Evolutionary conservation across 2,113 vertebrate species (phyloP).

Genomic region (Phaethornis superciliosus): DNA sequence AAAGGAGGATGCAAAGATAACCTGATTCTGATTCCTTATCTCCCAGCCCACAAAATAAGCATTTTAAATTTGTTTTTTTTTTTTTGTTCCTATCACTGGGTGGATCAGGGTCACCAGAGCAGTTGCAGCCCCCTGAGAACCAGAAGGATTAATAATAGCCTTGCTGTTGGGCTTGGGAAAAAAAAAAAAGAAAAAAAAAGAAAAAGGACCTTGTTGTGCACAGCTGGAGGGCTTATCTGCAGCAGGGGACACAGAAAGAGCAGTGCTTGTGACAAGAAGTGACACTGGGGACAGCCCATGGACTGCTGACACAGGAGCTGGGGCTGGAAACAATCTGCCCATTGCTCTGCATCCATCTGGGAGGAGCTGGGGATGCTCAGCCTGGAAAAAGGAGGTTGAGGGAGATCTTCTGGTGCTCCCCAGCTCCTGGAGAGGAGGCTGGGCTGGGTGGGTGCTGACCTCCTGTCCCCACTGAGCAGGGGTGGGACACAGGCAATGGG

Average conservation of each 20-base stretch:
- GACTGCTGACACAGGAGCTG: neutral
- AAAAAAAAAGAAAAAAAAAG: neutral
- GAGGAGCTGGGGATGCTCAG: no score
- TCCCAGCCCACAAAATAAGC: neutral
- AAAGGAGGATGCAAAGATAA: neutral
- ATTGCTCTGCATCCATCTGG: neutral
- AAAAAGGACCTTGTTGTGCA: neutral
- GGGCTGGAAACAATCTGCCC: neutral
- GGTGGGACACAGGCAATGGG: no score
- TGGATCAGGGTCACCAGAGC: neutral
- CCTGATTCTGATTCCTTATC: neutral
- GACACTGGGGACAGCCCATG: slow-evolving; percentile 44
- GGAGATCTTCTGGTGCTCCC: no score
- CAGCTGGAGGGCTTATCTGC: slow-evolving; percentile 37
- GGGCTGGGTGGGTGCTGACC: no score
- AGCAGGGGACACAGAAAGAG: slow-evolving; percentile 44
- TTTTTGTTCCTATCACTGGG: neutral
- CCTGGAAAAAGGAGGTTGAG: no score
- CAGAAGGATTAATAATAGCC: neutral
- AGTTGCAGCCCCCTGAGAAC: neutral
- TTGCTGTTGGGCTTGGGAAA: neutral
- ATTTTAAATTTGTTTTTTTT: no score
- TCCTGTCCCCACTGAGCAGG: no score
- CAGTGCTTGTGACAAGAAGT: slow-evolving; percentile 14
- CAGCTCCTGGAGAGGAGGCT: no score